Evolutionary conservation across 2,888 invertebrate species (phyloP), one percentile per base, ranked within the genome.

Genomic region (Plutella xylostella): DNA sequence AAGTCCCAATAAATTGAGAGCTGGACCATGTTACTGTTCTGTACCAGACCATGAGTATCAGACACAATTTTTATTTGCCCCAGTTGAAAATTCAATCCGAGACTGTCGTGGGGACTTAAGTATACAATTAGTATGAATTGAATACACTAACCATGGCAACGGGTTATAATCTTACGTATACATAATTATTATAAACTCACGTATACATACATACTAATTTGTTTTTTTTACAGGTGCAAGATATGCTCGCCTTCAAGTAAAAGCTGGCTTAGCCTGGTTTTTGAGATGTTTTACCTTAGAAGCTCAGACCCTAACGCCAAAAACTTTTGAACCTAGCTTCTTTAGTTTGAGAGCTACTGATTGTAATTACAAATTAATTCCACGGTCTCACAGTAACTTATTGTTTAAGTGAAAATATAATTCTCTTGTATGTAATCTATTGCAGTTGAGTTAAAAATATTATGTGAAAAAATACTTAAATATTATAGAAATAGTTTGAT

Each of bases 211-310:
- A 31, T 39, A 42, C 28, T 42, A 18, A 19, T 42, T 46, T 48
- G 43, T 46, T 42, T 17, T 48, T 63, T 65, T 39, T 33, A 12
- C 56, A 74, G 74, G 72, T 33, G 46, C 46, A 9, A 60, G 65
- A 35, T 66, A 70, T 12, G 68, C 72, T 11, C 64, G 67, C 3
- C 60, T 72, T 0, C 71, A 48, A 38, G 39, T 48, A 11, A 45
- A 45, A 21, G 30, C 40, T n/a, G 48, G 48, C 4, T 22, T 48
- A n/a, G 48, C 45, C 15, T 39, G 37, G 20, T 22, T 48, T 20
- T 34, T 48, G n/a, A 25, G 48, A 1, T 21, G 31, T 17, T 45
- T 39, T 33, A 39, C 48, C 3, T 15, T 48, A 25, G 31, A 28
- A 15, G 30, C 47, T 3, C 35, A 42, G 22, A 4, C 17, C 0